Percentiles rank a stretch among this genome's conserved stretches.
Conservation (phyloP, 2,797 vertebrate genomes). For the Poeciliopsis gracilis region DNA sequence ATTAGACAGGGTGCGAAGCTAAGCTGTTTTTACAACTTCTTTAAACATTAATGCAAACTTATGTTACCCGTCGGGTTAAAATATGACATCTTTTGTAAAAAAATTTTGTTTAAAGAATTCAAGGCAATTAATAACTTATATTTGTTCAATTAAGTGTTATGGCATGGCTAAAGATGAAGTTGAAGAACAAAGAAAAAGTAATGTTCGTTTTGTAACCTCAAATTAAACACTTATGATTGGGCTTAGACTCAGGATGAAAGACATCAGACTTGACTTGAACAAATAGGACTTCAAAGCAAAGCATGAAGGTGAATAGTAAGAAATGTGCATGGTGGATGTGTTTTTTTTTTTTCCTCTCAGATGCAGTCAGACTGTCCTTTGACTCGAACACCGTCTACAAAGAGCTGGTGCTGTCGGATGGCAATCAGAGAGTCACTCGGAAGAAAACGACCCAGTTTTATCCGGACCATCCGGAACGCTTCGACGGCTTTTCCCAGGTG, state of each 20-base stretch:
- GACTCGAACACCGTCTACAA: constrained; percentile 83
- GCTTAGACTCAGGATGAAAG: not conserved
- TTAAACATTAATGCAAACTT: not conserved
- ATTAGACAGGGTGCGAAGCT: not conserved
- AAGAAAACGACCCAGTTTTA: constrained; percentile 77
- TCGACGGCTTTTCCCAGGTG: constrained; percentile 83
- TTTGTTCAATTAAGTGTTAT: not conserved
- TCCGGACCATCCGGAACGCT: constrained; percentile 80
- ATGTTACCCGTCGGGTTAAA: not conserved
- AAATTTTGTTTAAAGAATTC: not conserved
- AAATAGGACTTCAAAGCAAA: not conserved
- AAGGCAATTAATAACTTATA: not conserved
- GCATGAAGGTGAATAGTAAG: not conserved
- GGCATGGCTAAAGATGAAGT: not conserved
- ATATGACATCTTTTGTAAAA: not conserved
- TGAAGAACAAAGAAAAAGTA: not conserved
- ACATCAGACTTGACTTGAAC: not conserved
- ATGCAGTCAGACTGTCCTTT: constrained; percentile 76
- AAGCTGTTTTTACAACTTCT: not conserved
- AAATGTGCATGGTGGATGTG: constrained; percentile 1
- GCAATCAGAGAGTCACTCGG: constrained; percentile 75
- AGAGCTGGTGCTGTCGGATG: constrained; percentile 78
- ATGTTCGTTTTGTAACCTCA: not conserved
- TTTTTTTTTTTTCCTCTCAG: constrained; percentile 42
- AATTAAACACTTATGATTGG: not conserved